phyloP scores from a whole-genome alignment of 2,888 invertebrate species.

The Nephrocerus scutellatus region DNA sequence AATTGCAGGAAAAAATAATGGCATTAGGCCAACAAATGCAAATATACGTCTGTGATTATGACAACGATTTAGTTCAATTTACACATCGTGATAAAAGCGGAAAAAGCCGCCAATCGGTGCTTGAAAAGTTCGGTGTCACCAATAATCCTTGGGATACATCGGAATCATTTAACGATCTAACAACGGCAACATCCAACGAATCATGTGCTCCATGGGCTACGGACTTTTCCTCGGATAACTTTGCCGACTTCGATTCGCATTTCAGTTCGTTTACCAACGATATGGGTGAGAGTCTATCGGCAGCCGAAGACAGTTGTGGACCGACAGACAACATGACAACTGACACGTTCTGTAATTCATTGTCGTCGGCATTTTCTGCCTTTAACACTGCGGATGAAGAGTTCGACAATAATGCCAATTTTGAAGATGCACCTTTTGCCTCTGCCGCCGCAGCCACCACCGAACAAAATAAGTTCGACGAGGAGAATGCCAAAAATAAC shows the following conservation, averaged over 20 bases:
- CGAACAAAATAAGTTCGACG: conserved; percentile 12
- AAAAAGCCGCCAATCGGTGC: conserved; percentile 6
- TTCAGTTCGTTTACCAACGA: conserved; percentile 39
- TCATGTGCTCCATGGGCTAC: conserved; percentile 30
- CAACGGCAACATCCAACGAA: conserved; percentile 17
- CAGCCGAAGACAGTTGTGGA: conserved; percentile 8
- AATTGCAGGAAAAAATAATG: too few relatives aligned
- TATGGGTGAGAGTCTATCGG: conserved; percentile 28
- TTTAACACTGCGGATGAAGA: conserved; percentile 26
- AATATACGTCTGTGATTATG: too few relatives aligned
- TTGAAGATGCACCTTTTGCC: conserved; percentile 32
- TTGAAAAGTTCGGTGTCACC: conserved; percentile 20
- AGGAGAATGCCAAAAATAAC: conserved; percentile 21
- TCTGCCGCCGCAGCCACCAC: conserved; percentile 11
- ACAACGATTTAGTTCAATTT: too few relatives aligned
- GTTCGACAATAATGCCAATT: conserved; percentile 42
- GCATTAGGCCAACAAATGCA: too few relatives aligned
- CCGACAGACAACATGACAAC: conserved; percentile 2
- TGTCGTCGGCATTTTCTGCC: conserved; percentile 12
- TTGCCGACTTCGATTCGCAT: conserved; percentile 46
- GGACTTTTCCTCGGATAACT: conserved; percentile 39
- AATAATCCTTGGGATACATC: conserved; percentile 38
- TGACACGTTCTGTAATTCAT: background rate
- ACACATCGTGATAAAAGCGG: conserved; percentile 24
- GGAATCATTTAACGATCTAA: conserved; percentile 34